These are phyloP conservation scores for Eospalax fontanierii DNA, from an alignment of 2,797 vertebrate genomes.

Conservation along the genomic window DNA sequence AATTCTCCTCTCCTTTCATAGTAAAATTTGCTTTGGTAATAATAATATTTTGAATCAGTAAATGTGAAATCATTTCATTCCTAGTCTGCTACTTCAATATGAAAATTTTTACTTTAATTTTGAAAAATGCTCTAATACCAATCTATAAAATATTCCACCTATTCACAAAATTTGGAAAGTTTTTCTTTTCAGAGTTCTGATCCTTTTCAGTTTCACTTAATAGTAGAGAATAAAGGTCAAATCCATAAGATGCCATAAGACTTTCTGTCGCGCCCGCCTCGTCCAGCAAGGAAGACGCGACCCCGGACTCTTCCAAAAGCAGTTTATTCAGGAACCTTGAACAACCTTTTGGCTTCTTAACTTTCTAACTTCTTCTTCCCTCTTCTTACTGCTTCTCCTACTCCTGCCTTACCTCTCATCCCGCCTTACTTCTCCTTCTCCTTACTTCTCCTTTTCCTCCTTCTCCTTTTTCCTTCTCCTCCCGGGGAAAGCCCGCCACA, in stretches of 20 bases:
- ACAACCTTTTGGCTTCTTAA: too few relatives aligned
- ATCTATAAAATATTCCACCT: background rate
- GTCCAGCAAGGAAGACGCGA: too few relatives aligned
- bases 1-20: slow-evolving; percentile 44
- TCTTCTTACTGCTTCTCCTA: too few relatives aligned
- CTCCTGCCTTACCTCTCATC: too few relatives aligned
- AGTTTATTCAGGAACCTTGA: too few relatives aligned
- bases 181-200: background rate
- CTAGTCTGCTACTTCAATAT: background rate
- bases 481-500: too few relatives aligned
- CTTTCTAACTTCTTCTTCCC: too few relatives aligned
- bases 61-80: slow-evolving; percentile 58
- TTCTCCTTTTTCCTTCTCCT: too few relatives aligned
- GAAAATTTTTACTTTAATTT: background rate
- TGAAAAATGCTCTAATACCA: background rate
- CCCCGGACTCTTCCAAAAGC: too few relatives aligned
- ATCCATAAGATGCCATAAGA: background rate
- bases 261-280: too few relatives aligned
- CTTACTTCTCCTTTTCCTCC: too few relatives aligned
- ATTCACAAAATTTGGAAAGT: background rate
- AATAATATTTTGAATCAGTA: background rate
- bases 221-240: background rate
- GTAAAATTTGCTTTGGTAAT: background rate
- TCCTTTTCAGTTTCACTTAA: background rate
- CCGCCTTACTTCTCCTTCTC: too few relatives aligned